These are phyloP conservation scores for Pristionchus entomophagus DNA, from an alignment of 2,888 invertebrate genomes.

Conservation along the genomic window DNA sequence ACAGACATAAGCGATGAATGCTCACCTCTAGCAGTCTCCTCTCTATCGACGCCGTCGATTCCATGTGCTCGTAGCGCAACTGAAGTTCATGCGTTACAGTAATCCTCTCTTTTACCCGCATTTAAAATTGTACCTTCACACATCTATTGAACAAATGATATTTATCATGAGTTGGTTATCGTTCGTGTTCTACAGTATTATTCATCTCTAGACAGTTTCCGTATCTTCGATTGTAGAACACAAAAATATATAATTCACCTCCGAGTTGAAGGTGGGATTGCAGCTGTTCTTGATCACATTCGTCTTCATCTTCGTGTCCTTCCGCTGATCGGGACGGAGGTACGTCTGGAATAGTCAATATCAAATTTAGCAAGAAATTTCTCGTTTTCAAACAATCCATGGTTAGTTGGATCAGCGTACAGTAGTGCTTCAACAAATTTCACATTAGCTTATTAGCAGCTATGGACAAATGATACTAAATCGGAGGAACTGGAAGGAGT, in stretches of 20 bases:
- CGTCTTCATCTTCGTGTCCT: constrained; percentile 95
- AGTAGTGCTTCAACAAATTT: too few relatives aligned
- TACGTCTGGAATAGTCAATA: constrained; percentile 79
- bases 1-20: too few relatives aligned
- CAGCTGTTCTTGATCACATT: constrained; percentile 91
- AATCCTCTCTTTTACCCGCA: too few relatives aligned
- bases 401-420: too few relatives aligned
- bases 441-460: too few relatives aligned
- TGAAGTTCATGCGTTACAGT: constrained; percentile 49
- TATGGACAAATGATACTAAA: too few relatives aligned
- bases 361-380: background rate
- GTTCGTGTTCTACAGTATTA: background rate
- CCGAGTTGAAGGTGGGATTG: constrained; percentile 98
- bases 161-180: background rate
- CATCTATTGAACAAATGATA: background rate
- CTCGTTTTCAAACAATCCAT: too few relatives aligned
- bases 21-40: constrained; percentile 28
- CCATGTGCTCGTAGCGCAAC: constrained; percentile 61
- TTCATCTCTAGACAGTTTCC: background rate
- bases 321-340: constrained; percentile 91
- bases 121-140: background rate
- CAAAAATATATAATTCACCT: constrained; percentile 84
- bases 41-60: constrained; percentile 9
- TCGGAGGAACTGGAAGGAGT: too few relatives aligned
- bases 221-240: background rate